These are phyloP conservation scores for Agapornis canus DNA, from an alignment of 2,797 vertebrate genomes.

Conservation along the genomic window DNA sequence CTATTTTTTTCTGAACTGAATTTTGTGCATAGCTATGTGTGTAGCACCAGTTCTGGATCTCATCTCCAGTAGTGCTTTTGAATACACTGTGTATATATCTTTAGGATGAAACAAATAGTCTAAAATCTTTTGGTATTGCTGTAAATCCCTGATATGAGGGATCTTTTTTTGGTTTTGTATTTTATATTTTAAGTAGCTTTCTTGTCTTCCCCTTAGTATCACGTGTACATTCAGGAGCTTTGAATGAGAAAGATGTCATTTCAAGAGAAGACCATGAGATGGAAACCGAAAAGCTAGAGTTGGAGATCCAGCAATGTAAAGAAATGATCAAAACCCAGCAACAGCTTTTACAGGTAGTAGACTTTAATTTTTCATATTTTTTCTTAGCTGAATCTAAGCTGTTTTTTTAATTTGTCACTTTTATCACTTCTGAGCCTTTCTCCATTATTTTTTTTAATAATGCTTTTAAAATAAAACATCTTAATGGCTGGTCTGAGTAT, in stretches of 20 bases:
- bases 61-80: background rate
- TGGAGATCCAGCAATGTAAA: slow-evolving; percentile 93
- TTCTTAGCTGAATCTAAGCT: background rate
- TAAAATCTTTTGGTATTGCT: background rate
- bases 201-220: slow-evolving; percentile 73
- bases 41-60: background rate
- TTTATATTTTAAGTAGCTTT: background rate
- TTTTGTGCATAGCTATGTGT: background rate
- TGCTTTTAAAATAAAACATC: background rate
- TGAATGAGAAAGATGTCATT: slow-evolving; percentile 82
- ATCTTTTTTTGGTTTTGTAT: background rate
- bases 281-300: slow-evolving; percentile 87
- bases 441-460: background rate
- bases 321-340: slow-evolving; percentile 96
- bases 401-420: rapidly evolving
- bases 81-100: background rate
- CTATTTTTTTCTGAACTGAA: background rate
- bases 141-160: background rate
- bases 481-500: background rate
- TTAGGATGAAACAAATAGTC: background rate
- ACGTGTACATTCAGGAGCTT: slow-evolving; percentile 79
- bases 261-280: slow-evolving; percentile 88
- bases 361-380: background rate
- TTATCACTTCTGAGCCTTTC: background rate
- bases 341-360: slow-evolving; percentile 89